These are phyloP conservation scores for Trichomycterus rosablanca DNA, from an alignment of 2,113 vertebrate genomes.

Conservation along the genomic window DNA sequence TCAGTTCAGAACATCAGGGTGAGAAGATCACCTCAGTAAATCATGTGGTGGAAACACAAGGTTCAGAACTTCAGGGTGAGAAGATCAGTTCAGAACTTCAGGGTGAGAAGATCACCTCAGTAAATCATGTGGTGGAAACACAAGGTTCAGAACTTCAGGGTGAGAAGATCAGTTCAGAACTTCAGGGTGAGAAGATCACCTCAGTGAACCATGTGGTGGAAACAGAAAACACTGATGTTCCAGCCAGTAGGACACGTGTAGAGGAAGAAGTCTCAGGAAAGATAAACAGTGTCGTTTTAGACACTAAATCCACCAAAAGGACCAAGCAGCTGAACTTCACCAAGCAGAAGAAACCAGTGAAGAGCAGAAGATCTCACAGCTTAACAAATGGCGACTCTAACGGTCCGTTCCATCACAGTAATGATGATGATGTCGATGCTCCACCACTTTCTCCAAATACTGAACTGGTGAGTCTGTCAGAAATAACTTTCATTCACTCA, in stretches of 20 bases:
- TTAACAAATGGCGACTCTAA: constrained; percentile 16
- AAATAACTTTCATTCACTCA: too few relatives aligned
- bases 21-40: not conserved
- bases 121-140: too few relatives aligned
- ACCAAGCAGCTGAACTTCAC: constrained; percentile 44
- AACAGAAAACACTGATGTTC: not conserved
- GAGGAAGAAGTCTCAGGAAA: not conserved
- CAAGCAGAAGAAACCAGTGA: not conserved
- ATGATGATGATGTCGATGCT: too few relatives aligned
- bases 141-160: too few relatives aligned
- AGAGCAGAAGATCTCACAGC: not conserved
- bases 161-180: too few relatives aligned
- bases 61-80: not conserved
- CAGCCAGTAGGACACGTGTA: not conserved
- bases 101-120: not conserved
- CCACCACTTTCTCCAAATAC: constrained; percentile 9
- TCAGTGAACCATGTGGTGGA: not conserved
- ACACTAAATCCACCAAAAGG: not conserved
- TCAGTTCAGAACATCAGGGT: not conserved
- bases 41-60: not conserved
- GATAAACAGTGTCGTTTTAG: not conserved
- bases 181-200: too few relatives aligned
- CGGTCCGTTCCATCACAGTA: constrained; percentile 15
- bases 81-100: too few relatives aligned
- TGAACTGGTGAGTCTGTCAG: constrained; percentile 43